phyloP scores from a whole-genome alignment of 2,797 vertebrate genomes.

The Iguana delicatissima region DNA sequence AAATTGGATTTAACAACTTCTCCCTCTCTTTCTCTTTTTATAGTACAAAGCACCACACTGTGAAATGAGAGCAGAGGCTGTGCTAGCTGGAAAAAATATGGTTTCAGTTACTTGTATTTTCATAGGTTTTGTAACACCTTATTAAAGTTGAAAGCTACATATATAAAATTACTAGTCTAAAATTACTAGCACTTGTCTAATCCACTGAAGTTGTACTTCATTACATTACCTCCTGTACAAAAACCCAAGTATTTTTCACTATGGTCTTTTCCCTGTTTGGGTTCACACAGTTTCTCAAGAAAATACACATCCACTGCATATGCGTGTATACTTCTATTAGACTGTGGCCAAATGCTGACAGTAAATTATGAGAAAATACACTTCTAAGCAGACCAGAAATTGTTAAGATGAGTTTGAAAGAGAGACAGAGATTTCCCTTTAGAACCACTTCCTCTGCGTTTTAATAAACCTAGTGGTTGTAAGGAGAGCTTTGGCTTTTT shows the following conservation, averaged over 20 bases:
- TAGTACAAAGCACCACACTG: slow-evolving; percentile 60
- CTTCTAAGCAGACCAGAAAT: background rate
- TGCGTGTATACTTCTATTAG: background rate
- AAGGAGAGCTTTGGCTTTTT: background rate
- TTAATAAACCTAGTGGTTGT: background rate
- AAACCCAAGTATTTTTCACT: slow-evolving; percentile 13
- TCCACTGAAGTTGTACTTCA: slow-evolving; percentile 50
- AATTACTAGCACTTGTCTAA: slow-evolving; percentile 60
- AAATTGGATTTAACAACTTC: slow-evolving; percentile 67
- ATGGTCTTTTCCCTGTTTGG: background rate
- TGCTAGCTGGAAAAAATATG: slow-evolving; percentile 70
- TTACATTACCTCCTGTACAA: slow-evolving; percentile 46
- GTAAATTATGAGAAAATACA: slow-evolving; percentile 12
- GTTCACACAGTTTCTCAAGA: background rate
- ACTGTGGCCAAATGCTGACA: background rate
- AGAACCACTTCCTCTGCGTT: background rate
- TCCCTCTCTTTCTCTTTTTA: slow-evolving; percentile 35
- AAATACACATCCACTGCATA: background rate
- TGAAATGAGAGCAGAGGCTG: slow-evolving; percentile 53
- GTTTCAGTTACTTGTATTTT: slow-evolving; percentile 73
- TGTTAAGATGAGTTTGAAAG: background rate
- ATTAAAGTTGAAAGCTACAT: slow-evolving; percentile 78
- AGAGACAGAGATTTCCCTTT: background rate
- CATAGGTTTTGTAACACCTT: slow-evolving; percentile 76
- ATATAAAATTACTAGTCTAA: slow-evolving; percentile 66